Evolutionary conservation across 2,888 invertebrate species (phyloP), one percentile per base, ranked within the genome.

Genomic region (Catocala fraxini): DNA sequence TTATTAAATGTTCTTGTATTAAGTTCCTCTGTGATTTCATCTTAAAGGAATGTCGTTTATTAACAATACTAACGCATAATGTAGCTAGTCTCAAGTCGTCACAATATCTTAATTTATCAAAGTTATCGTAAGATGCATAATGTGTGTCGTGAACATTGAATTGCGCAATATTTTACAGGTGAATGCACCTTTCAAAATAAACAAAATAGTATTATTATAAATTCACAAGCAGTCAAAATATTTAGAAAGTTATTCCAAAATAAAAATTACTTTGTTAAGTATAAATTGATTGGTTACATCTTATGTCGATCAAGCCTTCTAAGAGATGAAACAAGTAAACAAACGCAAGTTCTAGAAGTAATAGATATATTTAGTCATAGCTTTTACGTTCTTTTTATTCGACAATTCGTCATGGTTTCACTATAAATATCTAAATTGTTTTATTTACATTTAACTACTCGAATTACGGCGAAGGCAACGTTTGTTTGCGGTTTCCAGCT

Each of bases 1-100:
- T n/a, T 52, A 48, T 12, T 56, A n/a, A 51, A 49, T 9, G 54
- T 52, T 15, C 34, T 9, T 55, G 13, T 42, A 33, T 35, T 10
- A 25, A 51, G 51, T 51, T 42, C 33, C 6, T 57, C 35, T 52
- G 33, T 54, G 55, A 62, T 51, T 60, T 62, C 63, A 75, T 65
- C 54, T 66, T 47, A 59, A 47, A 59, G 73, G 70, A 79, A 79
- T 80, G 76, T 62, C 10, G 65, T 68, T 63, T 65, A 53, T 46
- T 56, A 13, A 12, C 9, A 47, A 35, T 35, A 12, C n/a, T 25
- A n/a, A 43, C n/a, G 35, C 10, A 49, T 25, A 52, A 35, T 35
- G 51, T 46, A 41, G 15, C 46, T 51, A 11, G 13, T 49, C 11
- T 25, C 43, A 45, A 49, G 53, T 73, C 55, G 66, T 69, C 69